Evolutionary conservation across 2,113 vertebrate species (phyloP), one percentile per base, ranked within the genome.

Genomic region (Austrofundulus limnaeus): DNA sequence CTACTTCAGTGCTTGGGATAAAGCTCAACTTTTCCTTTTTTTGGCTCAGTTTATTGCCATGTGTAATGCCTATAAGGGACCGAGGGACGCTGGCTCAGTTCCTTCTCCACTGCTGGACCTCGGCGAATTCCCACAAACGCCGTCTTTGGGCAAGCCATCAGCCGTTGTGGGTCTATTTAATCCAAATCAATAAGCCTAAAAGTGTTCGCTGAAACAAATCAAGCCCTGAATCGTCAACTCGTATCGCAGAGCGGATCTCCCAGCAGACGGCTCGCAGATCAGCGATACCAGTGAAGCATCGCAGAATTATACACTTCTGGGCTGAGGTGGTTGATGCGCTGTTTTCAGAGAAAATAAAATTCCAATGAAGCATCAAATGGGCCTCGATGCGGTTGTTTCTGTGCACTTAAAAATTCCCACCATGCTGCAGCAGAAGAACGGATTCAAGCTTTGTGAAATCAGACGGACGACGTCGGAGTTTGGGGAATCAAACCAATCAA

Each of bases 121-220:
- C 66, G 16, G 61, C 56, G 75, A 69, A 80, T 64, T 50, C 41
- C 65, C 9, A 61, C 51, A 11, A 16, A 43, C 16, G 59, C 65
- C n/a, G 34, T 25, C 75, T 75, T 59, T 37, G 66, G 78, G 71
- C 72, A 61, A 50, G 71, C 81, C 74, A 72, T 75, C 57, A 81
- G 70, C 80, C 56, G 54, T 68, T 77, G 73, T 67, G 79, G 66
- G 63, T 66, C 64, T 67, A 54, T 86, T 83, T 77, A 65, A 70
- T 81, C 75, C 54, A 60, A 84, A 82, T 86, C 84, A 86, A 88
- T 86, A 70, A 67, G 81, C 66, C 67, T 79, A 73, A 79, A 81
- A 81, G 75, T 71, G 67, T 77, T 72, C 79, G 68, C 43, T 79
- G 77, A 77, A 81, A 81, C 58, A 81, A 86, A 77, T 72, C 55